Base-by-base conservation (phyloP, 2,888 invertebrate genomes). In the Mechanitis messenoides region DNA sequence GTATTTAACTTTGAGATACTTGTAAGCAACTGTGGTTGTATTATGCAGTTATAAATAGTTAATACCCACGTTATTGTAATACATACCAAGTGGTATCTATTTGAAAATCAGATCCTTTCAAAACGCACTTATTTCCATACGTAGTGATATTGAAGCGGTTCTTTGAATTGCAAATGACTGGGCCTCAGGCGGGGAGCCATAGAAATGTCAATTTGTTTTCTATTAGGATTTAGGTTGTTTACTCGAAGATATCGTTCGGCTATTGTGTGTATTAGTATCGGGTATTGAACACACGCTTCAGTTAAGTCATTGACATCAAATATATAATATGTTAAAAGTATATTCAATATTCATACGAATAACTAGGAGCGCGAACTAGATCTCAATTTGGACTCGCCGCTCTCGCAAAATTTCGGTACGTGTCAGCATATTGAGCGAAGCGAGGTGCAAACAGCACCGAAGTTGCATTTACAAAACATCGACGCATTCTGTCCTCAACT, bases 201-300 rank as follows among this genome's bases (percentile, higher is more conserved):
- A 86, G 85, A 89, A 86, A 87, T 83, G 89, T 87, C 89, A 88
- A 89, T 89, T 89, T 88, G 87, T 90, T 89, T 87, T 87, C 87
- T 84, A 85, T 87, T 81, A 84, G 85, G 85, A 83, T 81, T 73
- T 70, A 71, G 76, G 77, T 80, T 74, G 79, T 78, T 75, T 76
- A 76, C 75, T 73, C 72, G 71, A 78, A 78, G 80, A 80, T 80
- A 83, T 80, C 81, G 79, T 65, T 75, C 77, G 73, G 73, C 79
- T 75, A 75, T 83, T 79, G 78, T 81, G 74, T 72, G 71, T 71
- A 74, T 76, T 72, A 69, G 66, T 56, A 63, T 50, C 28, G 50
- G 31, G 7, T 50, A 5, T 42, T 42, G 7, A 11, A 7, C 7
- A 42, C 9, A 42, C 11, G 42, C 11, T 7, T 9, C 7, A 42